Evolutionary conservation across 2,888 invertebrate genomes (phyloP).

Genomic region (Meiosimyza platycephala): DNA sequence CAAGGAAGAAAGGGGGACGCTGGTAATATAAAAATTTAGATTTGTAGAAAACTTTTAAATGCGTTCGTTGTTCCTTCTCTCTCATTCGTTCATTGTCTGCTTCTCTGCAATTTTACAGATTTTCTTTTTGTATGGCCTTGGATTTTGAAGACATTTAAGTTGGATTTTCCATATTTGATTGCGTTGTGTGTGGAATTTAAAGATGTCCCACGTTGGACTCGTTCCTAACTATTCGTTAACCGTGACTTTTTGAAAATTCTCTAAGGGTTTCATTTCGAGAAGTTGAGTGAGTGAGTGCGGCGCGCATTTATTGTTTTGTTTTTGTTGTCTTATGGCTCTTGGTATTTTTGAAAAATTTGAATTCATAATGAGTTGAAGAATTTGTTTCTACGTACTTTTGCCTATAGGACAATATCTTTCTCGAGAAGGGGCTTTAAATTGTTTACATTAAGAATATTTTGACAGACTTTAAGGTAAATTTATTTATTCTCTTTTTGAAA

Average conservation of each 20-base stretch:
- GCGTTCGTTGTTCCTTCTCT: not conserved
- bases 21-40: too few relatives aligned
- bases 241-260: not conserved
- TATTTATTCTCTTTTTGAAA: too few relatives aligned
- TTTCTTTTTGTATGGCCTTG: not conserved
- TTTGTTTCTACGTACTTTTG: not conserved
- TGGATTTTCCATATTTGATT: not conserved
- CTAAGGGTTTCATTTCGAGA: conserved; percentile 27
- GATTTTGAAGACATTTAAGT: not conserved
- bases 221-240: too few relatives aligned
- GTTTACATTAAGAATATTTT: not conserved
- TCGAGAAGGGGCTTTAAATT: not conserved
- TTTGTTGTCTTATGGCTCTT: conserved; percentile 32
- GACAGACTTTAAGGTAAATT: not conserved
- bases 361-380: conserved; percentile 47
- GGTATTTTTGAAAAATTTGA: conserved; percentile 41
- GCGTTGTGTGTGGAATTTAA: too few relatives aligned
- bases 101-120: not conserved
- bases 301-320: conserved; percentile 17
- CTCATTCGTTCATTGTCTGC: not conserved
- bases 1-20: too few relatives aligned
- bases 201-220: too few relatives aligned
- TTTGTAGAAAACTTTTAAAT: too few relatives aligned
- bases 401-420: not conserved
- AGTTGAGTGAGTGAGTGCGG: conserved; percentile 13